phyloP scores from a whole-genome alignment of 2,797 vertebrate genomes.

The Phaenicophaeus curvirostris region DNA sequence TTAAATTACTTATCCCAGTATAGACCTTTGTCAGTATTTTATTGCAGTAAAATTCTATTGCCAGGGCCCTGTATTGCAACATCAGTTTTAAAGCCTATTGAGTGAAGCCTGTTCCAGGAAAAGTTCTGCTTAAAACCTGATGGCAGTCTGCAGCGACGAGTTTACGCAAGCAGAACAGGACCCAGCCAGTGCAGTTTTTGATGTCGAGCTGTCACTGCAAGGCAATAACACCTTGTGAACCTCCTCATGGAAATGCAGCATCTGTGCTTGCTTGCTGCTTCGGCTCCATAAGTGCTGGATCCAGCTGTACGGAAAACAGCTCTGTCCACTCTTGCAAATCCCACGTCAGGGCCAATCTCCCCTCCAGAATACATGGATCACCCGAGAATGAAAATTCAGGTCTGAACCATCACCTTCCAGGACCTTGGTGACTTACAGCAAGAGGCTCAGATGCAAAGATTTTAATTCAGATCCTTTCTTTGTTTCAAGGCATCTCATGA shows the following conservation, averaged over 20 bases:
- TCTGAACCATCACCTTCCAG: constrained; percentile 22
- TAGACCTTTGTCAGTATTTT: constrained; percentile 67
- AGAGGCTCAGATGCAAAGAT: constrained; percentile 23
- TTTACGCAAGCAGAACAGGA: not conserved
- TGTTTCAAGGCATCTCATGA: constrained; percentile 11
- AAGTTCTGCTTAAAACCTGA: constrained; percentile 43
- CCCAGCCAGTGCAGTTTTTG: not conserved
- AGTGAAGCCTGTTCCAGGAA: constrained; percentile 18
- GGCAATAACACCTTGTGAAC: not conserved
- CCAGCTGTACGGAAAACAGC: not conserved
- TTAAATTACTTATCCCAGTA: constrained; percentile 60
- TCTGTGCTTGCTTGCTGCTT: not conserved
- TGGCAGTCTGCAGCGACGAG: not conserved
- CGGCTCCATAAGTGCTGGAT: not conserved
- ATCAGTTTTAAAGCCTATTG: constrained; percentile 47
- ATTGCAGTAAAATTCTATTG: constrained; percentile 69
- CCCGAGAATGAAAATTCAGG: not conserved
- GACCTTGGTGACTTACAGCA: not conserved
- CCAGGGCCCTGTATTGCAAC: constrained; percentile 57
- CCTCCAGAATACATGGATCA: not conserved
- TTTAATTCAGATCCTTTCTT: constrained; percentile 37
- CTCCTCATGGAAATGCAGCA: not conserved
- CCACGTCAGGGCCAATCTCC: not conserved
- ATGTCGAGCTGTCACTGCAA: not conserved
- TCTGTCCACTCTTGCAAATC: constrained; percentile 2